These are phyloP conservation scores for Troglohyphantes excavatus DNA, from an alignment of 2,888 invertebrate species.

Conservation along the genomic window DNA sequence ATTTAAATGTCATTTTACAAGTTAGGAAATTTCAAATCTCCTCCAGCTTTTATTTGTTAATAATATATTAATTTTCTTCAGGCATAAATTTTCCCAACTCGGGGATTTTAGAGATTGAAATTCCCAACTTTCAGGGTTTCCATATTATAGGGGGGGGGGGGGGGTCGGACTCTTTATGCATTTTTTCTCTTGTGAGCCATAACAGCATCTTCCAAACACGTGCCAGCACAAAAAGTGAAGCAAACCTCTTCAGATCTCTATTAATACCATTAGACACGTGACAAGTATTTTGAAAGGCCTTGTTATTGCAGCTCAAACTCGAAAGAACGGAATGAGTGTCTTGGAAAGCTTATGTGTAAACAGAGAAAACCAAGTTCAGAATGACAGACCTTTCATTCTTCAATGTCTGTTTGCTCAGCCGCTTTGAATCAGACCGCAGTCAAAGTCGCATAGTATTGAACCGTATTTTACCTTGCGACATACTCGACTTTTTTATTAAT, in stretches of 20 bases:
- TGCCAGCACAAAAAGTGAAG: background rate
- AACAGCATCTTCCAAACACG: too few species aligned
- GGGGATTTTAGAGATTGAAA: too few species aligned
- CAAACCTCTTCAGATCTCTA: background rate
- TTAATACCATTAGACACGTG: background rate
- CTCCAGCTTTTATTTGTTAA: too few species aligned
- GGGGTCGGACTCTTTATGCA: too few species aligned
- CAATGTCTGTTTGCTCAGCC: constrained; percentile 36
- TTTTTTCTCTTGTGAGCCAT: too few species aligned
- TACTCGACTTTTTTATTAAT: too few species aligned
- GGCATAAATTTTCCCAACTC: too few species aligned
- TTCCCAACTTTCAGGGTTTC: too few species aligned
- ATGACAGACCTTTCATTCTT: constrained; percentile 50
- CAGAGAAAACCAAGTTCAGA: constrained; percentile 59
- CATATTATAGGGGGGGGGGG: too few species aligned
- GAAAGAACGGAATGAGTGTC: background rate
- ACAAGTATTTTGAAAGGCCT: constrained; percentile 10
- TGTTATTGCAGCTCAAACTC: constrained; percentile 26
- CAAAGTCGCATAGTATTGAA: constrained; percentile 40
- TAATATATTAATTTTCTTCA: too few species aligned
- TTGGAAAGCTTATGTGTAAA: constrained; percentile 39
- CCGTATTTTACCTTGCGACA: constrained; percentile 56
- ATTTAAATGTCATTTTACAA: too few species aligned
- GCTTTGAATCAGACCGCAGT: constrained; percentile 36
- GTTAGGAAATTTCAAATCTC: too few species aligned